Evolutionary conservation across 2,797 vertebrate species (phyloP).

Genomic region (Numenius phaeopus): DNA sequence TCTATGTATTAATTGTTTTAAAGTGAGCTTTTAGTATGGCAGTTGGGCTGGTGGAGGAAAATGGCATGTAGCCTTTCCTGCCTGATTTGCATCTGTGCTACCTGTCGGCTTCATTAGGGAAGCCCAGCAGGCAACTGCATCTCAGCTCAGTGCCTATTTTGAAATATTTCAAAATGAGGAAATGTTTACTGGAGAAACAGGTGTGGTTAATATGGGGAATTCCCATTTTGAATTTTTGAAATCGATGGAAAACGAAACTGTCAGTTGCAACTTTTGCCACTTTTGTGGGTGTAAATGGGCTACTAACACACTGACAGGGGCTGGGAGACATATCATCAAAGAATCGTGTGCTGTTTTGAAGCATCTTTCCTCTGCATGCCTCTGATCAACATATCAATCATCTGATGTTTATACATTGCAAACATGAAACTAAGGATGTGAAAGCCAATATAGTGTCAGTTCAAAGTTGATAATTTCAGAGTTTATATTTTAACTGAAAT

Average conservation of each 20-base stretch:
- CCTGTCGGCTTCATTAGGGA: neutral
- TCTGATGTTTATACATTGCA: neutral
- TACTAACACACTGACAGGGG: rapidly evolving
- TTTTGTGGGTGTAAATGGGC: neutral
- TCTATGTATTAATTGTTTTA: neutral
- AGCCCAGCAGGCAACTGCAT: neutral
- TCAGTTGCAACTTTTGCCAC: neutral
- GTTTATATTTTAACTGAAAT: neutral
- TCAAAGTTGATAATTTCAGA: neutral
- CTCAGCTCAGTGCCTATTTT: neutral
- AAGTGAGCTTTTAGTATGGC: neutral
- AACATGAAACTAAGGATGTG: neutral
- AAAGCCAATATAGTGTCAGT: neutral
- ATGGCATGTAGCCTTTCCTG: neutral
- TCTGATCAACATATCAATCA: neutral
- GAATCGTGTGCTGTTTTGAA: neutral
- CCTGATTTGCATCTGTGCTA: neutral
- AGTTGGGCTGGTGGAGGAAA: neutral
- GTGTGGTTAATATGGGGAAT: neutral
- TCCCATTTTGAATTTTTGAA: neutral
- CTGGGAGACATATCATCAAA: neutral
- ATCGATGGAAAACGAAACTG: neutral
- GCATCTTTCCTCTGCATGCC: neutral
- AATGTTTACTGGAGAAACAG: neutral
- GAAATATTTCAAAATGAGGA: neutral